Evolutionary conservation across 2,797 vertebrate genomes (phyloP), one percentile per base, ranked within the genome.

Genomic region (Streptopelia turtur): DNA sequence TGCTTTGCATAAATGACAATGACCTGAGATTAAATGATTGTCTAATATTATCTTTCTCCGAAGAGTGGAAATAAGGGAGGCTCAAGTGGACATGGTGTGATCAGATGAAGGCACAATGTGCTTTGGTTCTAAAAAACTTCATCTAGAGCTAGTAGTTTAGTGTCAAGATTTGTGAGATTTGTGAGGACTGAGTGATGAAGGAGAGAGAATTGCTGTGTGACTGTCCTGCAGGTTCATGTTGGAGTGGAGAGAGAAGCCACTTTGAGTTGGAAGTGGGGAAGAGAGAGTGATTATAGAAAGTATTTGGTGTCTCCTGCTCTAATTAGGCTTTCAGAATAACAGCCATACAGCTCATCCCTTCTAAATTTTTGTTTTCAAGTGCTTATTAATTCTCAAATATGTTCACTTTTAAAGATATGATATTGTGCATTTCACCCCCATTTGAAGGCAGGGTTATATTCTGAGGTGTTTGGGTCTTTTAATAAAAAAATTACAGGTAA

Each of bases 401-500:
- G 4, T 61, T 94, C 71, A 60, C 3, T 77, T 86, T 82, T 81
- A 65, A 41, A 75, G 50, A 71, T n/a, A 43, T 31, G 31, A 68
- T 76, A 30, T 78, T 77, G 43, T 31, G 31, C 18, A 64, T 83
- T 90, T 93, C 63, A 82, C 30, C 21, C 15, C 10, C 4, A 0
- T 86, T 93, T 94, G 76, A 92, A 84, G 47, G 13, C 23, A 79
- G 16, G 16, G 13, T 78, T 92, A 22, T 56, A 43, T 83, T 93
- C 52, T 59, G n/a, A 89, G n/a, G 35, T 43, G 10, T 65, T 81
- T 75, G 24, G 4, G 16, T 68, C 13, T 85, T 89, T 89, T 75
- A 87, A 93, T 89, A 92, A 87, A 94, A 94, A 87, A 95, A 57
- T n/a, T 81, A 37, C 57, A 88, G 45, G 87, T 89, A 76, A 92